Base-by-base conservation (phyloP, 2,113 vertebrate genomes). In the Lasiurus cinereus region DNA sequence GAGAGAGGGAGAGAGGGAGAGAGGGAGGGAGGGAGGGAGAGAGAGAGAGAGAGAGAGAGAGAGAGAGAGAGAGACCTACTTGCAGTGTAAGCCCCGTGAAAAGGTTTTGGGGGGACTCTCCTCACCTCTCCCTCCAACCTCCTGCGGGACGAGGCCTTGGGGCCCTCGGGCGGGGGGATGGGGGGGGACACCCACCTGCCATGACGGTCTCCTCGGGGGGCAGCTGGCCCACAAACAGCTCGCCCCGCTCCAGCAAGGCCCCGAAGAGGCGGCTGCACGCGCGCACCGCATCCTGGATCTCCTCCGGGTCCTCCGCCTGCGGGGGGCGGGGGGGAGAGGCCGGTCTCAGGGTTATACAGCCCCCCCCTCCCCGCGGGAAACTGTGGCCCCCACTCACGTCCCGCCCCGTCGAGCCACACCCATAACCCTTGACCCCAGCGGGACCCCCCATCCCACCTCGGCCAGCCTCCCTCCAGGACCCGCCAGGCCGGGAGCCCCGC, bases 181-280 rank as follows among this genome's bases (percentile, higher is more conserved):
- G 39, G 39, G 5, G 39, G 39, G 48, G 36, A 6, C 36, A 15
- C 97, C 96, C 92, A 98, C 98, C 98, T 70, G 72, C 36, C 50
- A 96, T 62, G 10, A 87, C 9, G 0, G 59, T 33, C 5, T 98
- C 98, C 95, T 98, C 94, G 0, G 78, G 89, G 0, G 99, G 99
- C 78, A 99, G 98, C 59, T 78, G 98, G 0, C 99, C 99, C 39
- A 98, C 96, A 27, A 98, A 98, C 67, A 99, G 97, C 36, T 99
- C 99, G 50, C 98, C 96, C 33, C 98, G 98, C 95, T 99, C 95
- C 96, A 99, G 91, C 96, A 99, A 95, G 10, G 98, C 96, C 52
- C 98, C 98, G 54, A 99, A 99, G 2, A 99, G 97, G 54, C 97
- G 98, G 94, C 98, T 94, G 95, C 99, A 99, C 0, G 97, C 96